Evolutionary conservation across 2,113 vertebrate species (phyloP), one percentile per base, ranked within the genome.

Genomic region (Sclerurus mexicanus): DNA sequence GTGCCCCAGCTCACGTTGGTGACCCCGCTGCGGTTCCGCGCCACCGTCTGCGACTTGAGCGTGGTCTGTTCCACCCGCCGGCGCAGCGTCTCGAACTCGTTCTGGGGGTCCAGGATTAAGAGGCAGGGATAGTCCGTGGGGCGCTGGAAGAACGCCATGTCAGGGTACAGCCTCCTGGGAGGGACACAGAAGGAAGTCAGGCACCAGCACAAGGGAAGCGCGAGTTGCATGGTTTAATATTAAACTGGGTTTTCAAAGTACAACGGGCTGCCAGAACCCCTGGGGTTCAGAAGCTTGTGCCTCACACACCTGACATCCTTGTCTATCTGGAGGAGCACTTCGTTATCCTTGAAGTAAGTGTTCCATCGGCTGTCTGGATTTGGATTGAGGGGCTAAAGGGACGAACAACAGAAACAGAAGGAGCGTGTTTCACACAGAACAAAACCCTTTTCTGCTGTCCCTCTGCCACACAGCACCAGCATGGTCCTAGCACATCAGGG

Each of bases 331-430:
- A 99, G 98, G 21, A 99, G 97, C 79, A 99, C 99, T 89, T 99
- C 99, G 0, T 99, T 99, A 86, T 99, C 99, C 98, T 98, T 99
- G 97, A 99, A 99, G 97, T 99, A 99, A 2, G 98, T 99, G 93
- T 99, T 99, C 99, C 99, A 99, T 66, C 98, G 98, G 93, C 99
- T 99, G 80, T 99, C 99, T 5, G 99, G 99, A 89, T 98, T 99
- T 6, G 99, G 99, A 94, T 99, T 99, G 73, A 99, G 98, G 9
- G 99, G 99, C 99, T 99, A 78, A 42, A 69, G n/a, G 59, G 76
- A 82, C 10, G 60, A 56, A 74, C 16, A 64, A 63, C 27, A 89
- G 39, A 47, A 79, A 73, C 4, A 60, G 35, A 84, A 58, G 6
- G 24, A 53, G 35, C 1, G 5, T 12, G 31, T 60, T 79, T 69